These are phyloP conservation scores for Candoia aspera DNA, from an alignment of 2,113 vertebrate genomes.

Conservation along the genomic window DNA sequence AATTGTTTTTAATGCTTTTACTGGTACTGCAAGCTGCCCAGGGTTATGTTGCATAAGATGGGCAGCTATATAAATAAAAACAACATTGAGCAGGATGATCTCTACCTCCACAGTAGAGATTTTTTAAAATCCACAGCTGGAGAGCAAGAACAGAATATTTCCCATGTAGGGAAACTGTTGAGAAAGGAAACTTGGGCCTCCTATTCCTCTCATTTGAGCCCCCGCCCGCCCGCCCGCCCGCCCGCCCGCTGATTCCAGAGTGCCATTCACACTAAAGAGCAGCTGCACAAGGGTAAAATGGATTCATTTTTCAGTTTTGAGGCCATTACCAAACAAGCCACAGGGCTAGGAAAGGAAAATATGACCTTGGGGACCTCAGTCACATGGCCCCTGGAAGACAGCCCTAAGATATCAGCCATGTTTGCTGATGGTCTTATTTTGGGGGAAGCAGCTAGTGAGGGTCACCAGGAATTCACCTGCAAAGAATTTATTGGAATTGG, in stretches of 20 bases:
- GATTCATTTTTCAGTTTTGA: neutral
- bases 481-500: neutral
- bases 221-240: too few species aligned
- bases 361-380: neutral
- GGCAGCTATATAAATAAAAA: neutral
- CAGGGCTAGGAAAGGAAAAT: neutral
- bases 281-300: neutral
- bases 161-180: neutral
- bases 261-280: neutral
- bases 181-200: neutral
- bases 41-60: neutral
- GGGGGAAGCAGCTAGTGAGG: neutral
- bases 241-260: neutral
- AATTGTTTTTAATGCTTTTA: neutral
- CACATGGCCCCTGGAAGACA: neutral
- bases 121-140: neutral
- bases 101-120: neutral
- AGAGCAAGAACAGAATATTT: neutral
- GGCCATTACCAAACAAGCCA: neutral
- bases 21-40: neutral
- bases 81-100: neutral
- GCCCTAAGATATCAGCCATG: neutral
- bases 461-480: neutral
- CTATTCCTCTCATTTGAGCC: neutral
- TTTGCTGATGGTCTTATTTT: too few species aligned